These are phyloP conservation scores for Rhorus exstirpatorius DNA, from an alignment of 2,888 invertebrate genomes.

Conservation along the genomic window DNA sequence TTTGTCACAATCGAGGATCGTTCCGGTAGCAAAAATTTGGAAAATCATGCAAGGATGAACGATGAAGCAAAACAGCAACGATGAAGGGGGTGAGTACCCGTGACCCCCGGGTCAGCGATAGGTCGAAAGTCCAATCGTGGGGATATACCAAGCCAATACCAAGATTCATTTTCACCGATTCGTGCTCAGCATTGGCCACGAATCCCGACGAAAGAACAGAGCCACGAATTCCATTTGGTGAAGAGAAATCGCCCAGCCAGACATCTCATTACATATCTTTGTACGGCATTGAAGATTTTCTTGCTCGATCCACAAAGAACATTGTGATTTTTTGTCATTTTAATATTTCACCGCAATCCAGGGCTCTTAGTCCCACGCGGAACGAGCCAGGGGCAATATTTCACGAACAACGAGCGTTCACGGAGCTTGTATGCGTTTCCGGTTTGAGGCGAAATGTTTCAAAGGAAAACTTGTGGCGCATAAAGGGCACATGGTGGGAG, in stretches of 20 bases:
- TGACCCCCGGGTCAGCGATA: conserved; percentile 53
- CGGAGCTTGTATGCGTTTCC: too few species aligned
- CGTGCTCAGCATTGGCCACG: background rate
- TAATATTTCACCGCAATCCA: too few species aligned
- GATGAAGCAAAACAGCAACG: too few species aligned
- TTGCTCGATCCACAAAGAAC: too few species aligned
- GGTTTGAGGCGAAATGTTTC: too few species aligned
- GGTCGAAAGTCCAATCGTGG: conserved; percentile 58
- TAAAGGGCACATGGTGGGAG: background rate
- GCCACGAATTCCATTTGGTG: background rate
- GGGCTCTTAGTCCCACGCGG: too few species aligned
- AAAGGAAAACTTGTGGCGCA: background rate
- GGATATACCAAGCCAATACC: conserved; percentile 1
- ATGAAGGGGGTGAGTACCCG: background rate
- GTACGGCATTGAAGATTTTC: too few species aligned
- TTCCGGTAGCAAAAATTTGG: background rate
- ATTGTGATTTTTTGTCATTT: too few species aligned
- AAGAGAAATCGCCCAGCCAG: background rate
- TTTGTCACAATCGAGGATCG: background rate
- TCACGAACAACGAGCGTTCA: too few species aligned
- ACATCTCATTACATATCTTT: too few species aligned
- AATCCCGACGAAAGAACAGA: background rate
- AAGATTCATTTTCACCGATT: conserved; percentile 17
- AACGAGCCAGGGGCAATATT: too few species aligned
- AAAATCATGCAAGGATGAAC: background rate